phyloP scores from a whole-genome alignment of 2,797 vertebrate species.

The Rhinatrema bivittatum region DNA sequence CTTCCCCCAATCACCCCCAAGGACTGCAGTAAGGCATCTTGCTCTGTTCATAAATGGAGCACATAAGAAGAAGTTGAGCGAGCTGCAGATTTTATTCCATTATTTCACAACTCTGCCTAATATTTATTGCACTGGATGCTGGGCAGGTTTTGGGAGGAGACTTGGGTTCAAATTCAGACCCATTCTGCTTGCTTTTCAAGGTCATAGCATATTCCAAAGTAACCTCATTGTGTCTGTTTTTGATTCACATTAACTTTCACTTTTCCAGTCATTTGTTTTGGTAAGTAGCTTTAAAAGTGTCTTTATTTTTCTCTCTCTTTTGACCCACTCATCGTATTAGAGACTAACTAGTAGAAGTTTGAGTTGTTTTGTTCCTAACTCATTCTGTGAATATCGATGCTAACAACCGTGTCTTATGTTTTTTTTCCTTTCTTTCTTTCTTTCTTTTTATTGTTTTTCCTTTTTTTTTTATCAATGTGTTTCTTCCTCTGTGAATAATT shows the following conservation, averaged over 20 bases:
- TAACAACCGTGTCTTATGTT: slow-evolving; percentile 78
- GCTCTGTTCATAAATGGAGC: no score
- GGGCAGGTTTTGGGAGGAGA: no score
- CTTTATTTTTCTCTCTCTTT: neutral
- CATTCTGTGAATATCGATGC: slow-evolving; percentile 64
- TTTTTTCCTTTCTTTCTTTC: slow-evolving; percentile 28
- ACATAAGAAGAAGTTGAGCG: no score
- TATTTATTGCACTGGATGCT: no score
- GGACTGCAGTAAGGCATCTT: no score
- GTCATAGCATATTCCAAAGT: slow-evolving; percentile 18
- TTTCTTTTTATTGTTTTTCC: slow-evolving; percentile 48
- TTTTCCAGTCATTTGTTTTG: slow-evolving; percentile 41
- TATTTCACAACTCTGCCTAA: no score
- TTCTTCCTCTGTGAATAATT: slow-evolving; percentile 73
- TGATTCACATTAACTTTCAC: slow-evolving; percentile 36
- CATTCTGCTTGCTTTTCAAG: slow-evolving; percentile 33
- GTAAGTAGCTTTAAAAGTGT: slow-evolving; percentile 37
- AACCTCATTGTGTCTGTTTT: slow-evolving; percentile 32
- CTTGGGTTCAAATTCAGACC: no score
- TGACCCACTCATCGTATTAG: slow-evolving; percentile 1
- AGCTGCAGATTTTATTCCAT: no score
- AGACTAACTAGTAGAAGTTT: slow-evolving; percentile 26
- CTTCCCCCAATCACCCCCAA: no score
- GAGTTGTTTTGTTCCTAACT: slow-evolving; percentile 54
- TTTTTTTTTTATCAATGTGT: slow-evolving; percentile 52